These are phyloP conservation scores for Sarcophilus harrisii DNA, from an alignment of 2,797 vertebrate species.

Conservation along the genomic window DNA sequence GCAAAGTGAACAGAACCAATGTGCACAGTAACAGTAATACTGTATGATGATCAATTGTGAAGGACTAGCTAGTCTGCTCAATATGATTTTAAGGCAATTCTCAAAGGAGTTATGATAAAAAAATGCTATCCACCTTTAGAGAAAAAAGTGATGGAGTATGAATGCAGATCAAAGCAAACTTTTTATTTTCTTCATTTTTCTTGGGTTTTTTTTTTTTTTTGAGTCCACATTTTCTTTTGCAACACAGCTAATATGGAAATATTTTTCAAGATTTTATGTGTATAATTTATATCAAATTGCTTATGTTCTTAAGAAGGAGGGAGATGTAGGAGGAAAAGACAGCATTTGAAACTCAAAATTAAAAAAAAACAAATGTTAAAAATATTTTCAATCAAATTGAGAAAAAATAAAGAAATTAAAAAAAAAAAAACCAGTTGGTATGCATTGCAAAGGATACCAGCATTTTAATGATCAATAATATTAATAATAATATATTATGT, in stretches of 20 bases:
- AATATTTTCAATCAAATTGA: not conserved
- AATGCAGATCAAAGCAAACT: not conserved
- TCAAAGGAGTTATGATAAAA: not conserved
- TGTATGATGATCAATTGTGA: not conserved
- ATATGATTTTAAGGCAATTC: too few species aligned
- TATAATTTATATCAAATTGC: not conserved
- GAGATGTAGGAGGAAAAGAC: not conserved
- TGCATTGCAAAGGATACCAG: not conserved
- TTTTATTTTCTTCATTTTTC: not conserved
- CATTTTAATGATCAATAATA: not conserved
- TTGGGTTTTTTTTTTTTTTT: not conserved
- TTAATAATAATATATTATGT: not conserved
- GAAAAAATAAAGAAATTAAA: constrained; percentile 7
- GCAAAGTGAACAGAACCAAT: not conserved
- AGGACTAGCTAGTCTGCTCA: not conserved
- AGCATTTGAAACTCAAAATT: constrained; percentile 31
- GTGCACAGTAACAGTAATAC: not conserved
- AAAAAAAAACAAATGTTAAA: not conserved
- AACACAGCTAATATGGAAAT: not conserved
- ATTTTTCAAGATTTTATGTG: not conserved
- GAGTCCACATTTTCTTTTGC: not conserved
- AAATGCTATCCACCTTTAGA: not conserved
- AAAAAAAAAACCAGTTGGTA: not conserved
- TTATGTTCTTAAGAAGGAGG: not conserved
- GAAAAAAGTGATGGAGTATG: not conserved